These are phyloP conservation scores for Hydropotes inermis DNA, from an alignment of 2,113 vertebrate species.

Conservation along the genomic window DNA sequence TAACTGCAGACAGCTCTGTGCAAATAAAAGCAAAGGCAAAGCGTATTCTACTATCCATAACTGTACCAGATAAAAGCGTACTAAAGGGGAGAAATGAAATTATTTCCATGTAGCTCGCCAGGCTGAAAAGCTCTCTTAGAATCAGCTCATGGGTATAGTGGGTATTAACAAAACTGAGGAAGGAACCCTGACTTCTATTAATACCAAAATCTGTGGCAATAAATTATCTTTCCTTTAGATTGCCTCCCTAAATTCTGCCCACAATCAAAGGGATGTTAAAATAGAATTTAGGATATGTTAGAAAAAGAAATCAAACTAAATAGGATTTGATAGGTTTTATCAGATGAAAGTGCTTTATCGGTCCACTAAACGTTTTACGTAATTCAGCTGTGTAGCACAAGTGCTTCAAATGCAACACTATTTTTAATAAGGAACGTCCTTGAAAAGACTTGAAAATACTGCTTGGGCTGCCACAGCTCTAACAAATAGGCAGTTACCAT, in stretches of 20 bases:
- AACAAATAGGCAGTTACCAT: conserved; percentile 37
- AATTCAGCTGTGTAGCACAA: not conserved
- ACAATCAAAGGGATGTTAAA: not conserved
- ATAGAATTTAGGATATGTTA: not conserved
- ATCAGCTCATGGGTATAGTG: not conserved
- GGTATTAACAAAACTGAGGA: not conserved
- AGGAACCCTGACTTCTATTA: not conserved
- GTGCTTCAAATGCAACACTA: not conserved
- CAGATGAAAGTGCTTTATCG: not conserved
- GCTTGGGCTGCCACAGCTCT: not conserved
- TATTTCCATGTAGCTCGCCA: not conserved
- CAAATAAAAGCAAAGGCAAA: conserved; percentile 1
- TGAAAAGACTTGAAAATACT: conserved; percentile 46
- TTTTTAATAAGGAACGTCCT: conserved; percentile 53
- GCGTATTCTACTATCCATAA: not conserved
- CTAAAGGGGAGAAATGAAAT: not conserved
- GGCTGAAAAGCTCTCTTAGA: not conserved
- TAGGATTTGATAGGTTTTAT: not conserved
- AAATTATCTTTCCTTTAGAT: not conserved
- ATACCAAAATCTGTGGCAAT: not conserved
- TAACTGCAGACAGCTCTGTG: not conserved
- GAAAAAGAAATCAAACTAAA: not conserved
- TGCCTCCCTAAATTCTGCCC: not conserved
- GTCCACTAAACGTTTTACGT: not conserved
- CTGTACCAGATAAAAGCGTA: not conserved